phyloP scores from a whole-genome alignment of 2,888 invertebrate species.

The Macrophya annulata region DNA sequence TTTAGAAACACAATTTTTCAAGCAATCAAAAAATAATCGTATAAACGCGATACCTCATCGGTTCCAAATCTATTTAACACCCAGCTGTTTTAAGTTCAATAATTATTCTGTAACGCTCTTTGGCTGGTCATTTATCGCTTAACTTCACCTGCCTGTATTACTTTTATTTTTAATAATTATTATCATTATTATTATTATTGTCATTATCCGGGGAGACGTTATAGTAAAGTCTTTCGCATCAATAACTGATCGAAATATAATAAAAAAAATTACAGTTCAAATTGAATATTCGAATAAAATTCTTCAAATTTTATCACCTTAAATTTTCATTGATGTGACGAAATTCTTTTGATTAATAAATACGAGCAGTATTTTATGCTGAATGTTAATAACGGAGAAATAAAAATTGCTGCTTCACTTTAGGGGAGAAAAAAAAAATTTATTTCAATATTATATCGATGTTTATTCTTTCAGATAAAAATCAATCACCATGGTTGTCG shows the following conservation, averaged over 20 bases:
- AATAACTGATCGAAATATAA: background rate
- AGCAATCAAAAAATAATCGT: background rate
- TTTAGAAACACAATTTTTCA: background rate
- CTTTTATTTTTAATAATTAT: constrained; percentile 6
- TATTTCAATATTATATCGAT: background rate
- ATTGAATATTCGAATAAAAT: background rate
- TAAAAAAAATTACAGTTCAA: background rate
- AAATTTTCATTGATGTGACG: background rate
- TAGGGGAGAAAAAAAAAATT: background rate
- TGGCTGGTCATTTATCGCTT: constrained; percentile 6
- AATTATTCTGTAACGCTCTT: background rate
- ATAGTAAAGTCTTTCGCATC: background rate
- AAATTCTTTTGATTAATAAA: background rate
- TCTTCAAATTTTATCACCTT: background rate
- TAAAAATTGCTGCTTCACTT: background rate
- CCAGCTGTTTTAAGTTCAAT: background rate
- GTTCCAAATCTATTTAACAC: background rate
- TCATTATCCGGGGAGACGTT: background rate
- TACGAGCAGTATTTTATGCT: background rate
- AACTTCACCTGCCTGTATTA: background rate
- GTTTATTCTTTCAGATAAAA: constrained; percentile 65
- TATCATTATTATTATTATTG: background rate
- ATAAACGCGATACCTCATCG: background rate
- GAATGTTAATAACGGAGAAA: background rate
- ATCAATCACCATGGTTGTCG: constrained; percentile 89